Evolutionary conservation across 64 coral and sea anemone genomes (phyloP), one percentile per base, ranked within the genome.

Genomic region (Stichodactyla helianthus): DNA sequence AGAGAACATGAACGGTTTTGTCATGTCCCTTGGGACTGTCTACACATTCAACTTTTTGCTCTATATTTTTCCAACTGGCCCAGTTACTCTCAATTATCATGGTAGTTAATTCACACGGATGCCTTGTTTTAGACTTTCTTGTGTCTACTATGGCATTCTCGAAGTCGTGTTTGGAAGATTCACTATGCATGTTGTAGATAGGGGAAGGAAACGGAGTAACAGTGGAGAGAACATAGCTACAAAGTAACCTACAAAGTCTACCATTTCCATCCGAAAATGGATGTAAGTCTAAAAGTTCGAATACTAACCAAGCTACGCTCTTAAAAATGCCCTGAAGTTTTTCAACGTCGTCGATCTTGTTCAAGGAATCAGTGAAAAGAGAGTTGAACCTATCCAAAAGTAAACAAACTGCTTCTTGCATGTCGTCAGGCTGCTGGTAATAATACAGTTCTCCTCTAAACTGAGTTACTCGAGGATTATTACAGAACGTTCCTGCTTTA

Each of bases 261-360:
- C 95, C 95, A 93, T 97, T 97, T 26, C 95, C 95, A 83, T 97
- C 89, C 44, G 62, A 51, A 86, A 97, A 97, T 50, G 95, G 95
- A 86, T 97, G 95, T 4, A 97, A 79, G 62, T 97, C 95, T 13
- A 97, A 63, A 55, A 96, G 82, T 80, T 96, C 94, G 67, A 93
- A 93, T 31, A 97, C 55, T 62, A 91, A 65, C 86, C 86, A 87
- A 7, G 81, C 82, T 44, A 85, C 80, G 12, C 61, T 86, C 85
- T 91, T 97, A 35, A 97, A 97, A 22, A 93, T 52, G 54, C 88
- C 57, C 77, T 84, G 59, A 14, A 91, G n/a, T 82, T 82, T 82
- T 6, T 76, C 79, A 6, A 77, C 67, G 74, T 86, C 62, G 4
- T 93, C 62, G 13, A 26, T 51, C 11, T 86, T 65, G 12, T 52